Percentiles rank a stretch among this genome's conserved stretches.
Conservation (phyloP, 2,113 vertebrate species). For the Lathamus discolor region DNA sequence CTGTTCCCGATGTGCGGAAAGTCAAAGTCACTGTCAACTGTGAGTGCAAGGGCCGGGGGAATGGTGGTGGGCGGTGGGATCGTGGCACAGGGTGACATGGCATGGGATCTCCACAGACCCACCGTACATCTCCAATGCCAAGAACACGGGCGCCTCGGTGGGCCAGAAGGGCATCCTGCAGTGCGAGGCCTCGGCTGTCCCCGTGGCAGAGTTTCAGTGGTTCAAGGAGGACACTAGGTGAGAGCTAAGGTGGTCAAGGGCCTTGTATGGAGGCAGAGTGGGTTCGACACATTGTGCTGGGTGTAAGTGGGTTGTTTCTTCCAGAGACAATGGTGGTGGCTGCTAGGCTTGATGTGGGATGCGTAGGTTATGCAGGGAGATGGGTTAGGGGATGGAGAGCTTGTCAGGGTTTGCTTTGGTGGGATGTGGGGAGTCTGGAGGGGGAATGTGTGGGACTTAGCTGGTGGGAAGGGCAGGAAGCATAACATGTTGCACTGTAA, state of each 20-base stretch:
- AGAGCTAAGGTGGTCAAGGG: neutral
- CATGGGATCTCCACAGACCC: conserved; percentile 74
- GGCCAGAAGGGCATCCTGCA: conserved; percentile 93
- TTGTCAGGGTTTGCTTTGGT: rapidly evolving
- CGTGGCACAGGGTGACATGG: rapidly evolving
- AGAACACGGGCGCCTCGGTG: conserved; percentile 86
- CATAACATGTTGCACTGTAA: rapidly evolving
- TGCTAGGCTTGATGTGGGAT: neutral
- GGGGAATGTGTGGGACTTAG: rapidly evolving
- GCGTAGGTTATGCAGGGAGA: rapidly evolving
- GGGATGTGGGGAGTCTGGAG: rapidly evolving
- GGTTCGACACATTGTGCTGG: neutral
- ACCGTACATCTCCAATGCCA: conserved; percentile 89
- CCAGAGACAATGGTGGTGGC: neutral
- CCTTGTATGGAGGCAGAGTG: neutral
- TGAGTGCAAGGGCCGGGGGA: conserved; percentile 64
- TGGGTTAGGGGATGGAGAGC: too few relatives aligned
- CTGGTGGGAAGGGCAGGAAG: neutral
- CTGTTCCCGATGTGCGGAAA: conserved; percentile 83
- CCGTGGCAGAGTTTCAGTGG: conserved; percentile 93
- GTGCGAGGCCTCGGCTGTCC: conserved; percentile 93
- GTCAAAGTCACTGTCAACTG: conserved; percentile 95
- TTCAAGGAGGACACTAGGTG: conserved; percentile 96
- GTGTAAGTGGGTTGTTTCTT: neutral
- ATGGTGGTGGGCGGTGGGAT: rapidly evolving